phyloP scores from a whole-genome alignment of 2,888 invertebrate species.

The Deroplatys truncata region DNA sequence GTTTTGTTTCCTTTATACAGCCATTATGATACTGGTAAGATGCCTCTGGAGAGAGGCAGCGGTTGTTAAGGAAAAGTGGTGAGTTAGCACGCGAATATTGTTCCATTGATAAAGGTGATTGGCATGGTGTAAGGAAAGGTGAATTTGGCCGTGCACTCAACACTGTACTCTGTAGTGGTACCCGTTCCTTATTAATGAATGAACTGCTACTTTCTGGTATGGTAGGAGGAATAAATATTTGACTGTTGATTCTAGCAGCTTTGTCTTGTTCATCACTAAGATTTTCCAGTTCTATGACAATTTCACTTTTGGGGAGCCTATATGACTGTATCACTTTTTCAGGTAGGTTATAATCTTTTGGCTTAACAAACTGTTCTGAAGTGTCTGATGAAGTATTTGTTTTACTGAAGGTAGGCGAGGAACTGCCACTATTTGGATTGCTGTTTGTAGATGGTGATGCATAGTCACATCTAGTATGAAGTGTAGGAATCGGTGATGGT shows the following conservation, averaged over 20 bases:
- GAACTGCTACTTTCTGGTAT: neutral
- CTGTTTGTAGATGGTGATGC: neutral
- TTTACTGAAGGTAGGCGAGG: neutral
- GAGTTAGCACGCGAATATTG: neutral
- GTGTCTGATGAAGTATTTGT: neutral
- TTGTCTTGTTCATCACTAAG: neutral
- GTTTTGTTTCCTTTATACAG: neutral
- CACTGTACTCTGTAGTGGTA: neutral
- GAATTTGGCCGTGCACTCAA: neutral
- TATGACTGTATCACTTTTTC: neutral
- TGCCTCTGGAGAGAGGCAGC: neutral
- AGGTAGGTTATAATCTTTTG: neutral
- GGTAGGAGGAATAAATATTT: neutral
- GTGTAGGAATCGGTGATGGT: neutral
- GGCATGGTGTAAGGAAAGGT: neutral
- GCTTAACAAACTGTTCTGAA: neutral
- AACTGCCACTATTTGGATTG: neutral
- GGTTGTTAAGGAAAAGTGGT: neutral
- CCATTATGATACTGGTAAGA: neutral
- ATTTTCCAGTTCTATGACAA: neutral
- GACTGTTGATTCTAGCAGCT: neutral
- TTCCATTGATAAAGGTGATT: neutral
- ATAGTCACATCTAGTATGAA: neutral
- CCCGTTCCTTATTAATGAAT: neutral
- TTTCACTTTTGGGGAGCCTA: neutral